Evolutionary conservation across 2,797 vertebrate species (phyloP).

Genomic region (Antrozous pallidus): DNA sequence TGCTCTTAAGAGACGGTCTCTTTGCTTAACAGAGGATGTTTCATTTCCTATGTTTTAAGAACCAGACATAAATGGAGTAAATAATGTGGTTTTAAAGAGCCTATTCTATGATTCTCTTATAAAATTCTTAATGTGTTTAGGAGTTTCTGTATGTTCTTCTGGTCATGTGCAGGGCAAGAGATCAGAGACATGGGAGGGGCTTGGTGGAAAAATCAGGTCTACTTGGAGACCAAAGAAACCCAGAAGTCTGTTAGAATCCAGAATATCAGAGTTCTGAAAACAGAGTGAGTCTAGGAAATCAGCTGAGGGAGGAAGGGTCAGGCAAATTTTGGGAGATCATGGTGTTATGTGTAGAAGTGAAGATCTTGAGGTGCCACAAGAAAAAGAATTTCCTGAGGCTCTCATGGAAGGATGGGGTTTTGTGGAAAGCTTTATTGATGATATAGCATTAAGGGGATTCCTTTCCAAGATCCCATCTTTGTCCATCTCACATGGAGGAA

Average conservation of each 20-base stretch:
- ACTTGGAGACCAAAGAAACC: not conserved
- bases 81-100: not conserved
- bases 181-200: not conserved
- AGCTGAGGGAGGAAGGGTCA: not conserved
- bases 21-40: not conserved
- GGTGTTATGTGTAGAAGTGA: not conserved
- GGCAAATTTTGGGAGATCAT: not conserved
- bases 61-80: not conserved
- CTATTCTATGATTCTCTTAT: not conserved
- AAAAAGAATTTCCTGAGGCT: not conserved
- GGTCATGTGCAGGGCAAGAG: not conserved
- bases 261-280: not conserved
- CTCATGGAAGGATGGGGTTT: not conserved
- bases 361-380: not conserved
- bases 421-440: not conserved
- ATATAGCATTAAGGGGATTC: not conserved
- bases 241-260: not conserved
- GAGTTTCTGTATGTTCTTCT: not conserved
- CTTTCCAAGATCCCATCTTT: not conserved
- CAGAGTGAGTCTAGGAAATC: not conserved
- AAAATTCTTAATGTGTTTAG: not conserved
- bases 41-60: not conserved
- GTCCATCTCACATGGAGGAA: not conserved
- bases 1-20: not conserved
- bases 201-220: not conserved